Evolutionary conservation across 2,113 vertebrate species (phyloP).

Genomic region (Perca schrenkii): DNA sequence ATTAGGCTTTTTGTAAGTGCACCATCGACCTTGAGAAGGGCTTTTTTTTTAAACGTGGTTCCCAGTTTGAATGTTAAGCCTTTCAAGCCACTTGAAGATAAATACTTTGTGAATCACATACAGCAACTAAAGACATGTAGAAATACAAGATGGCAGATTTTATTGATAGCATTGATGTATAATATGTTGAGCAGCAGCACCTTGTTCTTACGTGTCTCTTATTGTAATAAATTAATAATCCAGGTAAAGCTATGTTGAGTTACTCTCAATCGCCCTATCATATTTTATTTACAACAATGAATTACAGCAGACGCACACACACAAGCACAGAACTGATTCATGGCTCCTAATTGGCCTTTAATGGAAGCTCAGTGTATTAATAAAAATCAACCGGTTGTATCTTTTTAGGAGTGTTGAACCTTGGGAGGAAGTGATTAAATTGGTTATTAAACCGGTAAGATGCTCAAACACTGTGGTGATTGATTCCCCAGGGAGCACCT

Average conservation of each 20-base stretch:
- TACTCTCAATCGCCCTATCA: slow-evolving; percentile 35
- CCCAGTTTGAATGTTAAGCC: slow-evolving; percentile 76
- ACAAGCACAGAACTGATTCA: slow-evolving; percentile 61
- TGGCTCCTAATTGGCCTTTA: slow-evolving; percentile 74
- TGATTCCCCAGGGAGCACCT: slow-evolving; percentile 65
- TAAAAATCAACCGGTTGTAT: slow-evolving; percentile 71
- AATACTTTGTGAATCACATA: slow-evolving; percentile 37
- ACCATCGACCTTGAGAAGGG: slow-evolving; percentile 74
- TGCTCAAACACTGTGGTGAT: slow-evolving; percentile 62
- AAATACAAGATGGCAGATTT: slow-evolving; percentile 1
- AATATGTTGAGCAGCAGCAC: slow-evolving; percentile 1
- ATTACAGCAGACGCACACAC: slow-evolving; percentile 43
- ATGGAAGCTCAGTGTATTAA: slow-evolving; percentile 75
- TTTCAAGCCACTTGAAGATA: slow-evolving; percentile 62
- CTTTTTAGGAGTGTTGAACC: slow-evolving; percentile 76
- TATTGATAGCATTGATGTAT: slow-evolving; percentile 5
- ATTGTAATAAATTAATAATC: slow-evolving; percentile 48
- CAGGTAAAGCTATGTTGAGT: slow-evolving; percentile 19
- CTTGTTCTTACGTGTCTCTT: slow-evolving; percentile 10
- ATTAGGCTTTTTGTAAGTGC: slow-evolving; percentile 77
- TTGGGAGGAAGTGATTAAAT: slow-evolving; percentile 74
- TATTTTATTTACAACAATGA: slow-evolving; percentile 60
- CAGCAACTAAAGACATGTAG: slow-evolving; percentile 6
- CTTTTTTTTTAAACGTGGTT: slow-evolving; percentile 35
- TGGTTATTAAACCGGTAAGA: slow-evolving; percentile 83